phyloP scores from a whole-genome alignment of 2,113 vertebrate genomes.

The Oreochromis tanganicae region DNA sequence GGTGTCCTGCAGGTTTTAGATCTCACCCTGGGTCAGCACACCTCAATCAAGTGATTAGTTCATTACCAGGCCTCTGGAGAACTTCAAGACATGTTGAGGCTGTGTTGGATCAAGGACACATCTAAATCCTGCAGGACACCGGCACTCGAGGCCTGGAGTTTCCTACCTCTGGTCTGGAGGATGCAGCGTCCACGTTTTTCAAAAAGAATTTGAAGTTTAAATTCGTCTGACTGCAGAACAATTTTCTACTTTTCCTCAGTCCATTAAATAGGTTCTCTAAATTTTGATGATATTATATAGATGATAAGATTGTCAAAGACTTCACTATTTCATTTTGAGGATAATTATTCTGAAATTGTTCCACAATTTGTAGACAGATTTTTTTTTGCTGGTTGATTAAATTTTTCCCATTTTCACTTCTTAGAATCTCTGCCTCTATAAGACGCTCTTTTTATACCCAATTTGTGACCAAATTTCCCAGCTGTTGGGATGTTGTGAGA shows the following conservation, averaged over 20 bases:
- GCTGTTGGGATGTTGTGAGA: background rate
- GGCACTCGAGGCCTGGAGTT: accelerated
- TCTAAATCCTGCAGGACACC: accelerated
- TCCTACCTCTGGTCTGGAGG: background rate
- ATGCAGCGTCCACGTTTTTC: background rate
- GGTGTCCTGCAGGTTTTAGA: background rate
- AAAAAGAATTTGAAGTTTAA: background rate
- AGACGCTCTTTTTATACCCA: accelerated
- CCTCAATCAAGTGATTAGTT: background rate
- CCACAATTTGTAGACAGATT: background rate
- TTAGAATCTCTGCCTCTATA: background rate
- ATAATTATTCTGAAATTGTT: background rate
- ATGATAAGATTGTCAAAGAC: background rate
- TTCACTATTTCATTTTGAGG: background rate
- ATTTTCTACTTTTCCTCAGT: background rate
- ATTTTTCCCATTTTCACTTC: accelerated
- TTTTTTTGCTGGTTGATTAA: accelerated
- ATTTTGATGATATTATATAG: accelerated
- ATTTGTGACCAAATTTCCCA: background rate
- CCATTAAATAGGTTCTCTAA: background rate
- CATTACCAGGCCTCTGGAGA: background rate
- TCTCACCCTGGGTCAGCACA: background rate
- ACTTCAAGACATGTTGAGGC: accelerated
- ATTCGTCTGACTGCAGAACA: background rate
- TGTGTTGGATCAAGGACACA: background rate